Conservation (phyloP, 2,797 vertebrate species). For the Pyrocephalus nanus region DNA sequence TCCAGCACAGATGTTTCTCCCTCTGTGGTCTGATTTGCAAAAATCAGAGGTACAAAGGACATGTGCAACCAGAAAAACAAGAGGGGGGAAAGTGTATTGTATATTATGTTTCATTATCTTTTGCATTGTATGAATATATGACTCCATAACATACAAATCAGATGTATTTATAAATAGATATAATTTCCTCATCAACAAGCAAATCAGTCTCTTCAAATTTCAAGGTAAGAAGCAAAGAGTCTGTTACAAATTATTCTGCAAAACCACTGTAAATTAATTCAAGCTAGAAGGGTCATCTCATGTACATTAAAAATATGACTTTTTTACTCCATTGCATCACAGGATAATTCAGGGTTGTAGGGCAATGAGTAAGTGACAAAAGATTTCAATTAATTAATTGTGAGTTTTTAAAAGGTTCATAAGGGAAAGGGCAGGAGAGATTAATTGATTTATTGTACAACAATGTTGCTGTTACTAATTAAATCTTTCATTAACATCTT, state of each 20-base stretch:
- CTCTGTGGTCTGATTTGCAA: background rate
- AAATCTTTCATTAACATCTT: constrained; percentile 35
- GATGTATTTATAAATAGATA: background rate
- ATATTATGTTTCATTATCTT: background rate
- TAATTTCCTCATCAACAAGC: background rate
- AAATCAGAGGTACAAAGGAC: background rate
- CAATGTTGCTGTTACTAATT: constrained; percentile 27
- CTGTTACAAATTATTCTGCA: background rate
- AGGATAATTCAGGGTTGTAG: background rate
- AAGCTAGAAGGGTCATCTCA: background rate
- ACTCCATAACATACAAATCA: background rate
- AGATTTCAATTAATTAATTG: constrained; percentile 34
- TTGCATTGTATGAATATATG: background rate
- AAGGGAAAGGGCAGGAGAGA: constrained; percentile 14
- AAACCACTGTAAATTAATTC: background rate
- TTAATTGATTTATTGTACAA: constrained; percentile 41
- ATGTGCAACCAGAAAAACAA: background rate
- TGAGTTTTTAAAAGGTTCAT: background rate
- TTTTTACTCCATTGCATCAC: background rate
- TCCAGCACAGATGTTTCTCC: background rate
- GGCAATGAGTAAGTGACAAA: constrained; percentile 16
- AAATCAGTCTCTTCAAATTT: background rate
- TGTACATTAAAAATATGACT: background rate
- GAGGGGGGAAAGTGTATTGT: fast-evolving
- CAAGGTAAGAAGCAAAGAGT: background rate